Percentiles rank a stretch among this genome's conserved stretches.
Evolutionary conservation across 2,888 invertebrate genomes (phyloP).

Genomic region (Liopterus haemorrhoidalis): DNA sequence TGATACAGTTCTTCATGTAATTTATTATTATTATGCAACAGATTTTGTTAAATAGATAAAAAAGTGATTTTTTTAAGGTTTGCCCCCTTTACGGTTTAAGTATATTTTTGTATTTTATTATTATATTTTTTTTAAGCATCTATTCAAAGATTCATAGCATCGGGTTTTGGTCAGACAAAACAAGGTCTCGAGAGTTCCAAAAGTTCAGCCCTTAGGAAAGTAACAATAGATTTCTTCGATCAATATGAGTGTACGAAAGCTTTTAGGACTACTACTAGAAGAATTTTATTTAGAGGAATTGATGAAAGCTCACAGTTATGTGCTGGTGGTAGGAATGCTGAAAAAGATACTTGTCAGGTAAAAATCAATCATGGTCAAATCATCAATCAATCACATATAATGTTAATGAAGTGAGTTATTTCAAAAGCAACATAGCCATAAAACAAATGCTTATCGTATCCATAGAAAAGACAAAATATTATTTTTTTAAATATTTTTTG

Average conservation of each 20-base stretch:
- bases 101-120: too few species aligned
- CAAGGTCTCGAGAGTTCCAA: constrained; percentile 33
- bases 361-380: constrained; percentile 5
- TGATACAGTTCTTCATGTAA: too few species aligned
- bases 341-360: constrained; percentile 50
- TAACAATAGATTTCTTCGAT: constrained; percentile 41
- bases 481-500: too few species aligned
- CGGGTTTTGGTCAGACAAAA: constrained; percentile 32
- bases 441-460: too few species aligned
- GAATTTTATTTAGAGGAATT: constrained; percentile 42
- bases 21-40: too few species aligned
- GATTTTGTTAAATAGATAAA: too few species aligned
- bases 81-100: too few species aligned
- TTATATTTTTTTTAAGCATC: not conserved
- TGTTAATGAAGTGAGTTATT: too few species aligned
- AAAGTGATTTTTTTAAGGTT: too few species aligned
- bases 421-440: too few species aligned
- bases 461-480: too few species aligned
- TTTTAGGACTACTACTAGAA: constrained; percentile 33
- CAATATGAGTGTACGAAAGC: constrained; percentile 37
- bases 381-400: too few species aligned
- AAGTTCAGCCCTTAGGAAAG: constrained; percentile 44
- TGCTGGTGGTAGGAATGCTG: constrained; percentile 43
- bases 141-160: not conserved
- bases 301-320: constrained; percentile 45